Percentiles rank a stretch among this genome's conserved stretches.
Evolutionary conservation across 1,140 invertebrate genomes (phyloP).

Genomic region (Drosophila pseudoobscura): DNA sequence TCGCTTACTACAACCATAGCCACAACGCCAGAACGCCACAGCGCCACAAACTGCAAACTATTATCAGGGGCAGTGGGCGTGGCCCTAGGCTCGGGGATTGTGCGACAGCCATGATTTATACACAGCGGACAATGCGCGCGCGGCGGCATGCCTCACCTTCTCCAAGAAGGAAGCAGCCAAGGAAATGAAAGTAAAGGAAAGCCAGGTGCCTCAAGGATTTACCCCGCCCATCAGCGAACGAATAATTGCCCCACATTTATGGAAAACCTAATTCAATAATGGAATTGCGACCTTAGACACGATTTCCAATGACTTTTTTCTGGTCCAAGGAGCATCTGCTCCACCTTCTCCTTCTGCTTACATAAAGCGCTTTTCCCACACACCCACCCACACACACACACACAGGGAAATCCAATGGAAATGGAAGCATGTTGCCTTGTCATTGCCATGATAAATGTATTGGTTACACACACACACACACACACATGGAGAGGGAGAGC

Average conservation of each 20-base stretch:
- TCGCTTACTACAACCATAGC: slow-evolving; percentile 2
- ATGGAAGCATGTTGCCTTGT: slow-evolving; percentile 55
- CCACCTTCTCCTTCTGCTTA: slow-evolving; percentile 33
- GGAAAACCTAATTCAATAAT: slow-evolving; percentile 25
- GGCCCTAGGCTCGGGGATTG: slow-evolving; percentile 10
- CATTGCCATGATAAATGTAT: slow-evolving; percentile 79
- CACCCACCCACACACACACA: slow-evolving; percentile 34
- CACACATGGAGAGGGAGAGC: background rate
- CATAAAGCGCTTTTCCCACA: slow-evolving; percentile 52
- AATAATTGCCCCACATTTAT: slow-evolving; percentile 39
- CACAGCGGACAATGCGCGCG: slow-evolving; percentile 4
- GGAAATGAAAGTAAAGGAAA: slow-evolving; percentile 39
- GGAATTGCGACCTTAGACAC: background rate
- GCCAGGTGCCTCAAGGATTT: no score
- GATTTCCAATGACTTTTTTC: slow-evolving; percentile 36
- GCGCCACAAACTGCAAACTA: slow-evolving; percentile 32
- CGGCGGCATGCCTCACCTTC: slow-evolving; percentile 6
- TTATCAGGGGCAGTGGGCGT: slow-evolving; percentile 41
- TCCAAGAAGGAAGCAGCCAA: background rate
- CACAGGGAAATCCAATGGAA: slow-evolving; percentile 1
- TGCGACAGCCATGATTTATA: slow-evolving; percentile 37
- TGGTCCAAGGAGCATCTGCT: slow-evolving; percentile 28
- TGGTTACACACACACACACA: slow-evolving; percentile 29
- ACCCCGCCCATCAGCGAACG: no score
- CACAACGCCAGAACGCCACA: slow-evolving; percentile 9